Base-by-base conservation (phyloP, 2,113 vertebrate genomes). In the Gavialis gangeticus region DNA sequence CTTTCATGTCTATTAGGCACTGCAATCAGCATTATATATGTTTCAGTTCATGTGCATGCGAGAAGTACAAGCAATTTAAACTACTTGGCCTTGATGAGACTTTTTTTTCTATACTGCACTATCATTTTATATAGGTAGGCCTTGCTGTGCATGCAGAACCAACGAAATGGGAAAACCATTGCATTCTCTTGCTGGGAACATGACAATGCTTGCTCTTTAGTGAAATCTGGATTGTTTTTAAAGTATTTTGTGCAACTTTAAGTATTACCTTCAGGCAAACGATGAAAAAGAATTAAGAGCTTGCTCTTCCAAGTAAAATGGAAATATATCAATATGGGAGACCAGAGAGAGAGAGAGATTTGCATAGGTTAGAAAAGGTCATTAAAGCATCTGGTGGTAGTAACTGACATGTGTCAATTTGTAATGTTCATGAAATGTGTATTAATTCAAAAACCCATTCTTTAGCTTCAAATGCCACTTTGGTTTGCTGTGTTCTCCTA, bases 371-470 rank as follows among this genome's bases (percentile, higher is more conserved):
- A 96, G 91, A 89, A 94, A 95, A 97, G 97, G 96, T 95, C 97
- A 91, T 82, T 85, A 9, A 89, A 93, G 96, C 98, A 98, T 98
- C 98, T 98, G 98, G 97, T 92, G 16, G 64, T 84, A 92, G 93
- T 94, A 97, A 97, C 94, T 90, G 91, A 93, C 97, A 97, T 97
- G 97, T 94, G 91, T 97, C 97, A 92, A 95, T 96, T 96, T 96
- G 95, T 96, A 96, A 94, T 92, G 79, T 97, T 98, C 97, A 95
- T 98, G 98, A 98, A 98, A 98, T 97, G 97, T 85, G 7, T 97
- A 98, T 98, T 98, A 98, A 98, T 97, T 96, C 97, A 93, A 80
- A 92, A 96, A 93, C 90, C 46, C 88, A 63, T 81, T 98, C 91
- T 93, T 96, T 92, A 96, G 82, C 94, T 96, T 88, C 92, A 98